Conservation (phyloP, 1,140 invertebrate genomes). For the Apis laboriosa region DNA sequence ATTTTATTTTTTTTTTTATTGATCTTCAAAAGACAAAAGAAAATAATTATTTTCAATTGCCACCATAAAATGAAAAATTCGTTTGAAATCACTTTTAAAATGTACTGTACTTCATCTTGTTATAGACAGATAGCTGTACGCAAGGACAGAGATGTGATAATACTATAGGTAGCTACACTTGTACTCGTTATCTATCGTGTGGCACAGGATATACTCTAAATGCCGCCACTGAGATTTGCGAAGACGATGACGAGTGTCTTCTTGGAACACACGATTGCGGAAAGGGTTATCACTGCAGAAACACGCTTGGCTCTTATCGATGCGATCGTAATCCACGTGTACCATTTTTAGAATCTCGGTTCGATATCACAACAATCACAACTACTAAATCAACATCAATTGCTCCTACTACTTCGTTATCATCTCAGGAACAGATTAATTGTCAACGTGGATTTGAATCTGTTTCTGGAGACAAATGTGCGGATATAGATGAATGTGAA, state of each 20-base stretch:
- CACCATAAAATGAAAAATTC: neutral
- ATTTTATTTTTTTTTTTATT: no score
- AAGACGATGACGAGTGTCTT: conserved; percentile 96
- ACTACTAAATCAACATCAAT: conserved; percentile 38
- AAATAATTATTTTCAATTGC: neutral
- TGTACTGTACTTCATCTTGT: neutral
- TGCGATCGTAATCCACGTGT: conserved; percentile 83
- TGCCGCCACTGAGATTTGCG: conserved; percentile 91
- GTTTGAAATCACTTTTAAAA: neutral
- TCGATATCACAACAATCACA: neutral
- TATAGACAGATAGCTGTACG: conserved; percentile 81
- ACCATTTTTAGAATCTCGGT: conserved; percentile 16
- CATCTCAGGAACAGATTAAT: neutral
- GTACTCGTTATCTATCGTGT: conserved; percentile 91
- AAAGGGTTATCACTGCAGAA: conserved; percentile 90
- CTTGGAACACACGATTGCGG: conserved; percentile 92
- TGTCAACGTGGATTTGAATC: conserved; percentile 73
- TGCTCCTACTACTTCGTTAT: conserved; percentile 15
- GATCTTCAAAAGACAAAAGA: no score
- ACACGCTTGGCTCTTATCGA: conserved; percentile 90
- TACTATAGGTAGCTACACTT: conserved; percentile 92
- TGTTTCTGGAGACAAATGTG: conserved; percentile 70
- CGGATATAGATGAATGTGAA: conserved; percentile 83
- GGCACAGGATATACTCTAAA: conserved; percentile 98
- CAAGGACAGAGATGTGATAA: conserved; percentile 93